Base-by-base conservation (phyloP, 92 coral and sea anemone genomes). In the Palythoa heliodiscus region DNA sequence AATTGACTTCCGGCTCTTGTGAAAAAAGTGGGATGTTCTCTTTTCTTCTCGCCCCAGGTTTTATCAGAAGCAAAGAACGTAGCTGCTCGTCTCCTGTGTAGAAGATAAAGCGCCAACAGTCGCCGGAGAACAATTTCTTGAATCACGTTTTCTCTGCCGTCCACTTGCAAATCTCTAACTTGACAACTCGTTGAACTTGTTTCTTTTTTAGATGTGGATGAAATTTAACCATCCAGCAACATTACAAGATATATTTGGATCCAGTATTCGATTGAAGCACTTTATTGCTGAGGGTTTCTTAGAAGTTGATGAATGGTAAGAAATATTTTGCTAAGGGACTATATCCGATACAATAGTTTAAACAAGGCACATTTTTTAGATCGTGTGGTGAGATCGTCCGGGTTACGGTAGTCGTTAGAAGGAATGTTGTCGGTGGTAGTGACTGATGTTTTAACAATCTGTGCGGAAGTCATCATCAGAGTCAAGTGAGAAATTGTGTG, bases 231-330 rank as follows among this genome's bases (percentile, higher is more conserved):
- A 70, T 0, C 14, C 22, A 12, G 75, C 13, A 60, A 13, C 77
- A 10, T 79, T 89, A 38, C 66, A 40, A 64, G 82, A 86, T 17
- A 77, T 78, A 35, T 89, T 89, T 85, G 67, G 75, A 8, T 52
- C 58, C 11, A 76, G 86, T 61, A 58, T 47, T 38, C 86, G 40
- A 11, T 55, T 74, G 29, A 38, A 86, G 23, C 86, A 85, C 66
- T 71, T 89, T 39, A 71, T 85, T 23, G 92, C 77, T 40, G 89
- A 78, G 35, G 92, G 77, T 48, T 79, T 89, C 54, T 39, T 89
- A 16, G 69, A 71, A 35, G 48, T 89, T 14, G 89, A 89, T 69
- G 75, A 89, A 48, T 77, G 77, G 91, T 88, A 58, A 9, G 54
- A 5, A 38, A 20, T 20, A 11, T 74, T 20, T 54, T 52, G 55